phyloP scores from a whole-genome alignment of 2,113 vertebrate species.

The Chloropsis hardwickii region DNA sequence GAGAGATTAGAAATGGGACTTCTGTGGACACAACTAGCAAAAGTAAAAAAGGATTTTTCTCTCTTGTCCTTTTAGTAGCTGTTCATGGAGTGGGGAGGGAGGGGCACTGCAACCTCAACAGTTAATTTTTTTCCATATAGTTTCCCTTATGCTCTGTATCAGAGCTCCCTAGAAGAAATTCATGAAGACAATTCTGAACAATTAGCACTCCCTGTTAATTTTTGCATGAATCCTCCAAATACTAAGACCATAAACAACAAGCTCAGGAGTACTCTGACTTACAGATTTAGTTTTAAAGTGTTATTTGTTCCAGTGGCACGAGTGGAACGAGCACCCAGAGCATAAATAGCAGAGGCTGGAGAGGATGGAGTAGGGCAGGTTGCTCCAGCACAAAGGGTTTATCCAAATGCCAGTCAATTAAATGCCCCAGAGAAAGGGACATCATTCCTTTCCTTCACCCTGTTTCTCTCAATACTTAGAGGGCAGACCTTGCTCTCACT shows the following conservation, averaged over 20 bases:
- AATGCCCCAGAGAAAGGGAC: background rate
- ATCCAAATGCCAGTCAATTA: background rate
- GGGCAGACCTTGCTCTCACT: background rate
- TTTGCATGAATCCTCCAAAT: background rate
- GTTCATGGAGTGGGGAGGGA: background rate
- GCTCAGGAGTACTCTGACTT: background rate
- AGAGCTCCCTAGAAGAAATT: background rate
- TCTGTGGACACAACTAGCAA: slow-evolving; percentile 9
- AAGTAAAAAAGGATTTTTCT: background rate
- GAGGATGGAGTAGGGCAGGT: background rate
- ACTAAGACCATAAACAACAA: background rate
- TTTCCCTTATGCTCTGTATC: background rate
- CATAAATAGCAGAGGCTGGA: background rate
- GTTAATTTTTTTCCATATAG: background rate
- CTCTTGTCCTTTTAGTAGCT: background rate
- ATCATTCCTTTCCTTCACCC: background rate
- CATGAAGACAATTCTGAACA: background rate
- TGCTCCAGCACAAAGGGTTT: background rate
- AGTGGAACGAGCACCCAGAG: background rate
- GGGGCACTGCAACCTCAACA: background rate
- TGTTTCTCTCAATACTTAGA: slow-evolving; percentile 2
- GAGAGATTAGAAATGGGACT: slow-evolving; percentile 42
- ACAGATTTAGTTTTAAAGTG: background rate
- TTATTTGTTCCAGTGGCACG: background rate
- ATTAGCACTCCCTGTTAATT: background rate